Percentiles rank a stretch among this genome's conserved stretches.
Evolutionary conservation across 2,113 vertebrate genomes (phyloP).

Genomic region (Notiomystis cincta): DNA sequence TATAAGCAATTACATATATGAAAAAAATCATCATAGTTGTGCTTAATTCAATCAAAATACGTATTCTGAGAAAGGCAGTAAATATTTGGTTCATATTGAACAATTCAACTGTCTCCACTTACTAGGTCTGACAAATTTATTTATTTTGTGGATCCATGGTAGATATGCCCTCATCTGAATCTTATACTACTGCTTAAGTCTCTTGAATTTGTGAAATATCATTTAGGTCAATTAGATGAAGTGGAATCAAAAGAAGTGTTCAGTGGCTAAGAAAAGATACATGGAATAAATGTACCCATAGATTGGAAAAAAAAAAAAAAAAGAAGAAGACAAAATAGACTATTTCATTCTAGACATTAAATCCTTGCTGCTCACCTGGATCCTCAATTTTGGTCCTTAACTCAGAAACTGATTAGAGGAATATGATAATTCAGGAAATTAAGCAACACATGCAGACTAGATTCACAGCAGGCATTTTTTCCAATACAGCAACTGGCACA

Average conservation of each 20-base stretch:
- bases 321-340: slow-evolving; percentile 1
- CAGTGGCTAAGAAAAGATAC: slow-evolving; percentile 9
- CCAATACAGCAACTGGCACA: slow-evolving; percentile 70
- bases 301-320: background rate
- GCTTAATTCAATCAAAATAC: background rate
- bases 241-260: slow-evolving; percentile 44
- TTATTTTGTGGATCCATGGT: background rate
- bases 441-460: slow-evolving; percentile 68
- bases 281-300: background rate
- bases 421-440: slow-evolving; percentile 77
- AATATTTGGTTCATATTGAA: background rate
- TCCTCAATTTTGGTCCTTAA: slow-evolving; percentile 60
- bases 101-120: background rate
- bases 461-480: slow-evolving; percentile 67
- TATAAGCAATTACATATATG: background rate
- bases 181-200: slow-evolving; percentile 21
- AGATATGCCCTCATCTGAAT: background rate
- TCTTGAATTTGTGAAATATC: slow-evolving; percentile 54
- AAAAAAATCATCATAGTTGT: background rate
- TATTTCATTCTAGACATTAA: slow-evolving; percentile 53
- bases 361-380: slow-evolving; percentile 62
- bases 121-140: background rate
- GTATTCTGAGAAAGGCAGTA: background rate
- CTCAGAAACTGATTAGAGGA: slow-evolving; percentile 69
- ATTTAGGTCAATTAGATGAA: slow-evolving; percentile 70